These are phyloP conservation scores for Naja naja DNA, from an alignment of 2,113 vertebrate species.

Conservation along the genomic window DNA sequence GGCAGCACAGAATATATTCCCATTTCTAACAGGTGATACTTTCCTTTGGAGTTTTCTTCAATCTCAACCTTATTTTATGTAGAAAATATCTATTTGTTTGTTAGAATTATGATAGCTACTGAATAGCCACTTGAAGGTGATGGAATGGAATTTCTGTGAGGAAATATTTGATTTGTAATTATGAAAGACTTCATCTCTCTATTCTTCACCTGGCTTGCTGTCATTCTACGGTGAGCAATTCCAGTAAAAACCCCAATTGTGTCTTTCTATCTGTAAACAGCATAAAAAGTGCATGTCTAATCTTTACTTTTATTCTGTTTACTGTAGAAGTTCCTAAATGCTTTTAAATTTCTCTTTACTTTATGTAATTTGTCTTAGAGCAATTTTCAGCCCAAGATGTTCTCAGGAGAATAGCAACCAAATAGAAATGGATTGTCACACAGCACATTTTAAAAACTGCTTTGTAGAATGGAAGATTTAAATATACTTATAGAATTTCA, in stretches of 20 bases:
- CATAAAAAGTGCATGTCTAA: neutral
- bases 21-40: neutral
- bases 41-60: neutral
- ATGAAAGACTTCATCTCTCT: neutral
- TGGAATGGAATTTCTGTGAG: neutral
- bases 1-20: neutral
- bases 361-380: neutral
- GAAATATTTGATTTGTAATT: neutral
- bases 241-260: neutral
- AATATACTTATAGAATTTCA: neutral
- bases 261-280: neutral
- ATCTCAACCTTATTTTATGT: neutral
- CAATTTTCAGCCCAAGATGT: neutral
- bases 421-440: conserved; percentile 21
- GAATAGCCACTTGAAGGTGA: neutral
- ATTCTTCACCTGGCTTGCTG: neutral
- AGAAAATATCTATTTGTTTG: neutral
- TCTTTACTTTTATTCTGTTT: neutral
- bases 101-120: neutral
- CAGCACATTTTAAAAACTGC: neutral
- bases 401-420: conserved; percentile 1
- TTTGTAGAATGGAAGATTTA: conserved; percentile 27
- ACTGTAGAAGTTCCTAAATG: neutral
- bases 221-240: neutral
- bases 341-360: rapidly evolving